phyloP scores from a whole-genome alignment of 2,888 invertebrate genomes.

The Spatulosminthurus flaviceps region DNA sequence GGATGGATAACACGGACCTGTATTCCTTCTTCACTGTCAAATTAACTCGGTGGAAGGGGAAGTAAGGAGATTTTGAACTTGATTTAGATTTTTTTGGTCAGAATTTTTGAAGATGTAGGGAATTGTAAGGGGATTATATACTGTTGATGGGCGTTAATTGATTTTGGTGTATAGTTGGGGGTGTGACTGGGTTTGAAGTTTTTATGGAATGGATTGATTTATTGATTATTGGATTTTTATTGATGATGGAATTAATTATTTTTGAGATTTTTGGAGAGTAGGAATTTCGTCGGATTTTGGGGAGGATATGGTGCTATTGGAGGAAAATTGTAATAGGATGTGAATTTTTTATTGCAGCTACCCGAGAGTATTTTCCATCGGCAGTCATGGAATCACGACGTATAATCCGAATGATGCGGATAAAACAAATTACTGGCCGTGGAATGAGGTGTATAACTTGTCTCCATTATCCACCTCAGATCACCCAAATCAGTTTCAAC shows the following conservation, averaged over 20 bases:
- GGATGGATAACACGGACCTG: constrained; percentile 94
- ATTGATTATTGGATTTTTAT: background rate
- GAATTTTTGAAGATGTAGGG: no score
- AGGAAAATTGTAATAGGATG: constrained; percentile 13
- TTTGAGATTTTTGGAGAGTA: background rate
- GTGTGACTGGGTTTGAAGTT: background rate
- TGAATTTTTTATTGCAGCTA: constrained; percentile 73
- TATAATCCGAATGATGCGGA: constrained; percentile 92
- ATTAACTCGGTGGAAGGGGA: constrained; percentile 96
- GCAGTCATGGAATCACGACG: constrained; percentile 93
- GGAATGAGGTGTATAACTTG: constrained; percentile 80
- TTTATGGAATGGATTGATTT: background rate
- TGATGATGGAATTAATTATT: constrained; percentile 15
- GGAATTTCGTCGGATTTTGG: no score
- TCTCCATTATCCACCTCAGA: constrained; percentile 69
- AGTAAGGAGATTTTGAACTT: constrained; percentile 72
- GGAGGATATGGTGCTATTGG: background rate
- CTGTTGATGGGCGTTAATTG: background rate
- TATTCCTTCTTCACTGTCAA: constrained; percentile 97
- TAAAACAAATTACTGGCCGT: constrained; percentile 93
- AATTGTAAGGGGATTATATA: no score
- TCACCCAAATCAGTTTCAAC: constrained; percentile 68
- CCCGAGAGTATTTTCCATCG: constrained; percentile 96
- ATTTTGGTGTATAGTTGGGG: constrained; percentile 4
- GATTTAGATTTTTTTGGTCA: background rate